Conservation (phyloP, 23 tunicate genomes). For the Trididemnum miniatum region DNA sequence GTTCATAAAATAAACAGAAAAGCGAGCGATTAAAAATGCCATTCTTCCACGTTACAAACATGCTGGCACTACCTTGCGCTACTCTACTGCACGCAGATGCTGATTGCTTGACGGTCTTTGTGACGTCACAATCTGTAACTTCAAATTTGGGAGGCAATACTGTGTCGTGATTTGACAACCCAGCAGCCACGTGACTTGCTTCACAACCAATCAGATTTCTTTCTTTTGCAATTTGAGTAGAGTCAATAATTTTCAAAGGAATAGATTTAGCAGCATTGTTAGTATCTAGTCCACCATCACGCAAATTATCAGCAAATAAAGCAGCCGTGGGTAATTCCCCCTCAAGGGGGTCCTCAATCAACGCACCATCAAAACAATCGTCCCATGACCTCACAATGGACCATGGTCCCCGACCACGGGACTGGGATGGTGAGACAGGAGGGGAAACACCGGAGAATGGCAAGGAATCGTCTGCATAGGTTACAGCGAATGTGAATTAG, state of each 20-base stretch:
- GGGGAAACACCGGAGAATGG: too few species aligned
- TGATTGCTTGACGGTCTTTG: neutral
- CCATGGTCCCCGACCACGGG: too few species aligned
- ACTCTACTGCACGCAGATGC: neutral
- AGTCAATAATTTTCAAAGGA: neutral
- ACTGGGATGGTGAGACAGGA: too few species aligned
- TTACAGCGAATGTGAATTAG: too few species aligned
- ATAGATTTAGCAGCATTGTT: neutral
- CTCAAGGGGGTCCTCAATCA: neutral
- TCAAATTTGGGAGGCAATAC: neutral
- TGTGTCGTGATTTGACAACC: neutral
- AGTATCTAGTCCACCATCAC: neutral
- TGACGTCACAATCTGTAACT: conserved; percentile 1
- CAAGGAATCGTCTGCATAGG: too few species aligned
- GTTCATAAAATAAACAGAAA: too few species aligned
- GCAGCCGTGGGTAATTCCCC: neutral
- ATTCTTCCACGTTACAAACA: neutral
- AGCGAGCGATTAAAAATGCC: too few species aligned
- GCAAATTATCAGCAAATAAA: neutral
- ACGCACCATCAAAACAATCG: neutral
- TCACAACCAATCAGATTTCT: neutral
- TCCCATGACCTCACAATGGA: conserved; percentile 30
- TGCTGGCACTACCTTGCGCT: conserved; percentile 23
- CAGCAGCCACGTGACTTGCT: neutral
- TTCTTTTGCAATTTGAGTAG: neutral